Conservation (phyloP, 2,888 invertebrate species). For the Acrocyrtus sp. region DNA sequence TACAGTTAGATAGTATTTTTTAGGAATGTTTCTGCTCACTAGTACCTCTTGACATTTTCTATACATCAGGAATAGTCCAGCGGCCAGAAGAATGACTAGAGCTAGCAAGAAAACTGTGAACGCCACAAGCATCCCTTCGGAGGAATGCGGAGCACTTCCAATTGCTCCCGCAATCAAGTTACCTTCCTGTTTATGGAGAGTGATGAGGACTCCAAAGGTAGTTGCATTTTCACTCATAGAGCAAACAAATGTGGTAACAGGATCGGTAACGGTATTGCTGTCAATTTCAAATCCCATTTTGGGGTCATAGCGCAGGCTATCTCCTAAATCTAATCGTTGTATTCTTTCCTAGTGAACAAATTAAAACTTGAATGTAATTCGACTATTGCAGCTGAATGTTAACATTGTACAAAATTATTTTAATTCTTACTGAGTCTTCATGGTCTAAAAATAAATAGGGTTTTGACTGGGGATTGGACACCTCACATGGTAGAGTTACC, state of each 20-base stretch:
- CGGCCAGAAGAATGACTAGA: slow-evolving; percentile 56
- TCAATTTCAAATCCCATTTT: slow-evolving; percentile 55
- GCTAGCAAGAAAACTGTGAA: slow-evolving; percentile 54
- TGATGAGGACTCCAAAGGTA: slow-evolving; percentile 55
- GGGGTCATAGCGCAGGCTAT: slow-evolving; percentile 49
- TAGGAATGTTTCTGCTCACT: no score
- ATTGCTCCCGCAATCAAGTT: slow-evolving; percentile 37
- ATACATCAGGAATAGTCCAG: slow-evolving; percentile 53
- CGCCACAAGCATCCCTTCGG: slow-evolving; percentile 46
- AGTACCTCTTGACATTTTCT: slow-evolving; percentile 58
- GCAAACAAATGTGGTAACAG: slow-evolving; percentile 57
- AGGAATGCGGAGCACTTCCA: slow-evolving; percentile 32
- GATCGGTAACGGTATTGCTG: slow-evolving; percentile 42
- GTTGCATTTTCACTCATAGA: slow-evolving; percentile 57
- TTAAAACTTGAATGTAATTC: no score
- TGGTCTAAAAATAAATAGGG: slow-evolving; percentile 56
- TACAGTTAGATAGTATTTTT: not conserved
- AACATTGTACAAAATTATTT: no score
- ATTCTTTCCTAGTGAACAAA: slow-evolving; percentile 54
- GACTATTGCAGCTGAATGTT: no score
- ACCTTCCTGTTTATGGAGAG: slow-evolving; percentile 55
- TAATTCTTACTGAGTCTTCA: slow-evolving; percentile 52
- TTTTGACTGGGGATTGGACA: slow-evolving; percentile 56
- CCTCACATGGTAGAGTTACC: slow-evolving; percentile 55
- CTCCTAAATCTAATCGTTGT: slow-evolving; percentile 47